Percentiles rank a stretch among this genome's conserved stretches.
Evolutionary conservation across 1,140 invertebrate genomes (phyloP).

Genomic region (Hyles euphorbiae): DNA sequence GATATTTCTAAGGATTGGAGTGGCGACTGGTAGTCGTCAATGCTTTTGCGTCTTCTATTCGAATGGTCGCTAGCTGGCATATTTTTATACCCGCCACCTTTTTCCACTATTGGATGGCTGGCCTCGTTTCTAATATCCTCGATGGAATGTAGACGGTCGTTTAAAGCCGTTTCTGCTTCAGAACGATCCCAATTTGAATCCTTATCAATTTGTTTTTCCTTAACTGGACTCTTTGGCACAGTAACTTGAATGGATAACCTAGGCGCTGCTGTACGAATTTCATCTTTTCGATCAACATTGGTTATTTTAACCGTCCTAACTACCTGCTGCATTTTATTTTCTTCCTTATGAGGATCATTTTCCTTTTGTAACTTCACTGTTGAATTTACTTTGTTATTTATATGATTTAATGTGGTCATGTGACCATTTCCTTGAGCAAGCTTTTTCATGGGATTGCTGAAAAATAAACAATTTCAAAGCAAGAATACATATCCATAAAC

Average conservation of each 20-base stretch:
- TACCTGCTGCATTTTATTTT: slow-evolving; percentile 27
- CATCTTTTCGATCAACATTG: slow-evolving; percentile 12
- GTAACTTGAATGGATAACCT: slow-evolving; percentile 50
- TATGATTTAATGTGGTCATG: slow-evolving; percentile 16
- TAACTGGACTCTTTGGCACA: slow-evolving; percentile 28
- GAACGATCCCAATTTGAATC: slow-evolving; percentile 16
- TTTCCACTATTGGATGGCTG: slow-evolving; percentile 21
- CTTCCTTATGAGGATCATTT: slow-evolving; percentile 32
- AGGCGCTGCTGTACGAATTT: slow-evolving; percentile 13
- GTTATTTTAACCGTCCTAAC: slow-evolving; percentile 17
- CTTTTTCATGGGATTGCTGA: slow-evolving; percentile 40
- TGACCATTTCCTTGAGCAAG: slow-evolving; percentile 44
- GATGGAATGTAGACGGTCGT: background rate
- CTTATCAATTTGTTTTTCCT: slow-evolving; percentile 26
- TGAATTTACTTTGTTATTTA: slow-evolving; percentile 10
- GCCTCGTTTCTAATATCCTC: slow-evolving; percentile 4
- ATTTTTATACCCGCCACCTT: slow-evolving; percentile 9
- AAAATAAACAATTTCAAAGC: slow-evolving; percentile 23
- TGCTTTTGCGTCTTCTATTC: slow-evolving; percentile 10
- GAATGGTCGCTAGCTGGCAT: background rate
- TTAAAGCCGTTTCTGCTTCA: slow-evolving; percentile 4
- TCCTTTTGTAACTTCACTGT: slow-evolving; percentile 30
- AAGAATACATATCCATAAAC: slow-evolving; percentile 10
- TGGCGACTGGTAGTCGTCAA: slow-evolving; percentile 56
- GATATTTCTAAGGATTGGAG: slow-evolving; percentile 46